Conservation (phyloP, 2,888 invertebrate species). For the Ectemnius lituratus region DNA sequence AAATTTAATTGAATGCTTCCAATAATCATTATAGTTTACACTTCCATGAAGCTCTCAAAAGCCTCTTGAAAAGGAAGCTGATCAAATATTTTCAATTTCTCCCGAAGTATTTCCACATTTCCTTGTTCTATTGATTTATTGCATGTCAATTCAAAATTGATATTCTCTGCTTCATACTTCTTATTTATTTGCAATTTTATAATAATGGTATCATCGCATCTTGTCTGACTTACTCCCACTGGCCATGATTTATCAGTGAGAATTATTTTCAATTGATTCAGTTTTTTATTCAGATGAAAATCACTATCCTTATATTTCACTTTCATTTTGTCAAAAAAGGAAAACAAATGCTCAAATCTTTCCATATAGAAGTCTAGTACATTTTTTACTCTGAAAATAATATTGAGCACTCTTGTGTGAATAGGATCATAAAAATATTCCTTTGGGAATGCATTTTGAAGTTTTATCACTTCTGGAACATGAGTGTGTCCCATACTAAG, state of each 20-base stretch:
- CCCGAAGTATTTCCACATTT: not conserved
- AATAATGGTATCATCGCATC: conserved; percentile 21
- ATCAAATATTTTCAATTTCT: conserved; percentile 28
- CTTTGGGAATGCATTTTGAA: conserved; percentile 9
- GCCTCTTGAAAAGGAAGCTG: conserved; percentile 22
- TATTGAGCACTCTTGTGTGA: not conserved
- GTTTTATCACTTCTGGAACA: conserved; percentile 32
- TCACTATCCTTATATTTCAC: conserved; percentile 29
- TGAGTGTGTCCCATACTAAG: conserved; percentile 35
- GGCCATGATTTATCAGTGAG: conserved; percentile 45
- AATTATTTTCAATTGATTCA: conserved; percentile 17
- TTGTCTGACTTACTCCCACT: conserved; percentile 23
- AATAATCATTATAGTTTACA: not conserved
- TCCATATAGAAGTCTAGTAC: conserved; percentile 28
- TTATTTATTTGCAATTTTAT: conserved; percentile 26
- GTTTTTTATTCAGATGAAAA: conserved; percentile 16
- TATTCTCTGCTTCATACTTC: conserved; percentile 19
- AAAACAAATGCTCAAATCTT: conserved; percentile 18
- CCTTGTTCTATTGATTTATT: no score
- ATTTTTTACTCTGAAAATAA: conserved; percentile 14
- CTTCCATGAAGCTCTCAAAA: conserved; percentile 41
- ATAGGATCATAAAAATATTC: conserved; percentile 29
- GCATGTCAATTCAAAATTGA: conserved; percentile 11
- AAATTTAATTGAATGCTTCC: not conserved
- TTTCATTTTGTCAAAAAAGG: conserved; percentile 25